phyloP scores from a whole-genome alignment of 2,888 invertebrate genomes.

The Pterostichus niger region DNA sequence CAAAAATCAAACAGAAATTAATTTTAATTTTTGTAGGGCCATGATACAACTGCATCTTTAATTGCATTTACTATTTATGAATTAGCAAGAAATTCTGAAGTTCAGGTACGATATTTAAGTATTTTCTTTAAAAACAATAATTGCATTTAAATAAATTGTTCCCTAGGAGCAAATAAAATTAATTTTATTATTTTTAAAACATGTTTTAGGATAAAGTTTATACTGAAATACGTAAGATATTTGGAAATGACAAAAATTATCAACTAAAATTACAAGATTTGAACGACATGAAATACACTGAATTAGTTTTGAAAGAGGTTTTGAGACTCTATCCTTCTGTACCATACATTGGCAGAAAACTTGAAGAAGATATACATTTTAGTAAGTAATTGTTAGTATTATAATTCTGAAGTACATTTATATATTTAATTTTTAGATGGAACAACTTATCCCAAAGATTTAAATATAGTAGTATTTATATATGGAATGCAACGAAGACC shows the following conservation, averaged over 20 bases:
- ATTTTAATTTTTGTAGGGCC: slow-evolving; percentile 73
- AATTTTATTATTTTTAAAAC: neutral
- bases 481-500: slow-evolving; percentile 71
- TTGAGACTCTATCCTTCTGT: slow-evolving; percentile 73
- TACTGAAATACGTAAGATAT: slow-evolving; percentile 76
- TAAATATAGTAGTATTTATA: slow-evolving; percentile 68
- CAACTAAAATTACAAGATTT: slow-evolving; percentile 73
- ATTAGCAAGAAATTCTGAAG: slow-evolving; percentile 77
- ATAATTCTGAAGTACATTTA: neutral
- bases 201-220: slow-evolving; percentile 73
- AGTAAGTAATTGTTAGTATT: slow-evolving; percentile 70
- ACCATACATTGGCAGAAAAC: slow-evolving; percentile 72
- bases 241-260: slow-evolving; percentile 74
- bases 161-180: too few species aligned
- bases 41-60: slow-evolving; percentile 79
- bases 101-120: slow-evolving; percentile 74
- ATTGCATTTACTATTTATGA: slow-evolving; percentile 78
- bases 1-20: too few species aligned
- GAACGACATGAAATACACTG: slow-evolving; percentile 74
- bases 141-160: too few species aligned
- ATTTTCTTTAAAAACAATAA: too few species aligned
- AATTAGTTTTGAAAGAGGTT: slow-evolving; percentile 68
- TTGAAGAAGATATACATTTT: slow-evolving; percentile 73
- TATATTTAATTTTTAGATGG: slow-evolving; percentile 69
- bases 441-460: slow-evolving; percentile 70